Evolutionary conservation across 1,140 invertebrate species (phyloP).

Genomic region (Neodiprion fabricii): DNA sequence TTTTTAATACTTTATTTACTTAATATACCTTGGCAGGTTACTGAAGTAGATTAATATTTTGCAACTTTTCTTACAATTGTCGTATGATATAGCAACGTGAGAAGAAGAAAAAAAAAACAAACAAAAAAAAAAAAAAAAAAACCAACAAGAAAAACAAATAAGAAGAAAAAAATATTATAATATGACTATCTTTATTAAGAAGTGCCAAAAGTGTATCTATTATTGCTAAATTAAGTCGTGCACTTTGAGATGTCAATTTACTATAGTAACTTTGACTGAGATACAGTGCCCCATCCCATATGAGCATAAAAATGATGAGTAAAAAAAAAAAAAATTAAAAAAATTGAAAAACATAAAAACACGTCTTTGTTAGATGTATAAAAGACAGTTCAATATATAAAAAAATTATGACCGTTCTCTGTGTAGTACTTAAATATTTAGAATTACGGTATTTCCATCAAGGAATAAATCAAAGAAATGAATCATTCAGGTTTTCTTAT

Average conservation of each 20-base stretch:
- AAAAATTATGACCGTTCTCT: slow-evolving; percentile 30
- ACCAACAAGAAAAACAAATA: slow-evolving; percentile 7
- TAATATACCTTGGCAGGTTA: neutral
- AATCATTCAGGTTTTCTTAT: slow-evolving; percentile 3
- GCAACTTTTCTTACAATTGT: neutral
- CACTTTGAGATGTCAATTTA: slow-evolving; percentile 44
- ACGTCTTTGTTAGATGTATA: slow-evolving; percentile 22
- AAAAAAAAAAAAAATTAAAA: neutral
- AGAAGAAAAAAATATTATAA: slow-evolving; percentile 26
- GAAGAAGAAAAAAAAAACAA: neutral
- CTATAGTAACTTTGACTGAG: slow-evolving; percentile 40
- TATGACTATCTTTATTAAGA: slow-evolving; percentile 11
- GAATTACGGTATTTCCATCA: slow-evolving; percentile 2
- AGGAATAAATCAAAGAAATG: slow-evolving; percentile 2
- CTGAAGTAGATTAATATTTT: slow-evolving; percentile 8
- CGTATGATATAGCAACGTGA: neutral
- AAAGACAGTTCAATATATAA: slow-evolving; percentile 31
- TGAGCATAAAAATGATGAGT: slow-evolving; percentile 14
- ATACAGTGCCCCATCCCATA: slow-evolving; percentile 34
- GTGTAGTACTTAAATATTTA: slow-evolving; percentile 36
- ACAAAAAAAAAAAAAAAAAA: neutral
- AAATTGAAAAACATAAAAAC: neutral
- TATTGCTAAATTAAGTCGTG: slow-evolving; percentile 31
- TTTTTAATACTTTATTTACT: neutral
- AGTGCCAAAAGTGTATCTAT: slow-evolving; percentile 9